These are phyloP conservation scores for Xanthostigma xanthostigma DNA, from an alignment of 2,888 invertebrate genomes.

Conservation along the genomic window DNA sequence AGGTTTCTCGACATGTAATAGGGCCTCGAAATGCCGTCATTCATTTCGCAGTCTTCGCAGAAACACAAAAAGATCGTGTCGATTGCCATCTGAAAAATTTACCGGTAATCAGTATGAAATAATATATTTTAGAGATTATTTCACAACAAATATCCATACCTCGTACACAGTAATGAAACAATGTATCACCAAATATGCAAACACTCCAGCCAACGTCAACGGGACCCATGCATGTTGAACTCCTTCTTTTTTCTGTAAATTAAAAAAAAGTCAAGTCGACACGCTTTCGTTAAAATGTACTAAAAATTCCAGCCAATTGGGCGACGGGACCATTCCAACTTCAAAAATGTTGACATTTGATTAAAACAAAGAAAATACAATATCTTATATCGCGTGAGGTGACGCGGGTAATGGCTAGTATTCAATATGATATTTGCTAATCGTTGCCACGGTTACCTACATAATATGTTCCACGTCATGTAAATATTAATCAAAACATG, in stretches of 20 bases:
- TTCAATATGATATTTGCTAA: too few species aligned
- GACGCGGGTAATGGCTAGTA: too few species aligned
- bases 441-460: too few species aligned
- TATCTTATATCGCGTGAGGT: too few species aligned
- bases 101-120: constrained; percentile 1
- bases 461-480: too few species aligned
- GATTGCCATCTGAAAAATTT: constrained; percentile 42
- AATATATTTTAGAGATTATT: not conserved
- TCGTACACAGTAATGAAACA: constrained; percentile 60
- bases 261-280: constrained; percentile 9
- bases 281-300: constrained; percentile 3
- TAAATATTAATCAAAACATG: too few species aligned
- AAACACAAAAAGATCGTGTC: constrained; percentile 54
- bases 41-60: constrained; percentile 49
- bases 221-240: constrained; percentile 46
- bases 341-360: too few species aligned
- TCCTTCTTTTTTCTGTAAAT: constrained; percentile 34
- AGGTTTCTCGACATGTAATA: constrained; percentile 50
- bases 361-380: too few species aligned
- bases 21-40: constrained; percentile 43
- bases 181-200: constrained; percentile 53
- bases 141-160: constrained; percentile 30
- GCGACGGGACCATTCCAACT: too few species aligned
- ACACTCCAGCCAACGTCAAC: constrained; percentile 41
- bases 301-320: too few species aligned